A percentile compares a stretch with the other conserved stretches of the same genome.
phyloP scores from a whole-genome alignment of 1,140 invertebrate genomes.

The Protaetia brevitarsis region DNA sequence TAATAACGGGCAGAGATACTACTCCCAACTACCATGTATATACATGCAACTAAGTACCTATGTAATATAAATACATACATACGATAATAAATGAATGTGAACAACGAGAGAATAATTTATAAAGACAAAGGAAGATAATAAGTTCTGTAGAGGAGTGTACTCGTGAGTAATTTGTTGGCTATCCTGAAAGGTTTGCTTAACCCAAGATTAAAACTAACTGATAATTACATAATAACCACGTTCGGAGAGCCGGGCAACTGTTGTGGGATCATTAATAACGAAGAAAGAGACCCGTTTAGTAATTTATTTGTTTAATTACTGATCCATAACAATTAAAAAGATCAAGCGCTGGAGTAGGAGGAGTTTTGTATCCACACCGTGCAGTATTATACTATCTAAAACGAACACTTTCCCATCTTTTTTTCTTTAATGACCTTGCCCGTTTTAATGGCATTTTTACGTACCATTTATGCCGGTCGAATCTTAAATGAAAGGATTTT shows the following conservation, averaged over 20 bases:
- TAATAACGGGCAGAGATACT: conserved; percentile 6
- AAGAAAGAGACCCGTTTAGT: conserved; percentile 45
- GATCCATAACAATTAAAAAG: conserved; percentile 47
- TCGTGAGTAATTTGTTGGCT: conserved; percentile 32
- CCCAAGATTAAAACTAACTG: conserved; percentile 50
- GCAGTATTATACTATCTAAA: too few species aligned
- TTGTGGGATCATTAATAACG: conserved; percentile 49
- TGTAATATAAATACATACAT: not conserved
- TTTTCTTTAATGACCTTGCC: too few species aligned
- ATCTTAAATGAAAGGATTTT: too few species aligned
- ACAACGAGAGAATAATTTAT: conserved; percentile 25
- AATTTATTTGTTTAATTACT: conserved; percentile 52
- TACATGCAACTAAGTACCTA: not conserved
- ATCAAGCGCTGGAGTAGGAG: conserved; percentile 26
- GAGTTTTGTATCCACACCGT: too few species aligned
- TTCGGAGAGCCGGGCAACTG: conserved; percentile 45
- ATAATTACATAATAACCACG: conserved; percentile 52
- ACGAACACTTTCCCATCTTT: too few species aligned
- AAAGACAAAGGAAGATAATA: conserved; percentile 30
- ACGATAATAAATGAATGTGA: not conserved
- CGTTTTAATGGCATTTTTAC: too few species aligned
- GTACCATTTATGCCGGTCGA: too few species aligned
- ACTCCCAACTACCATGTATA: not conserved
- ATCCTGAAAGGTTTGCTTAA: conserved; percentile 35
- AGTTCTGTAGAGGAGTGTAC: conserved; percentile 29